Percentiles rank a stretch among this genome's conserved stretches.
Conservation (phyloP, 2,113 vertebrate genomes). For the Colistium nudipinnis region DNA sequence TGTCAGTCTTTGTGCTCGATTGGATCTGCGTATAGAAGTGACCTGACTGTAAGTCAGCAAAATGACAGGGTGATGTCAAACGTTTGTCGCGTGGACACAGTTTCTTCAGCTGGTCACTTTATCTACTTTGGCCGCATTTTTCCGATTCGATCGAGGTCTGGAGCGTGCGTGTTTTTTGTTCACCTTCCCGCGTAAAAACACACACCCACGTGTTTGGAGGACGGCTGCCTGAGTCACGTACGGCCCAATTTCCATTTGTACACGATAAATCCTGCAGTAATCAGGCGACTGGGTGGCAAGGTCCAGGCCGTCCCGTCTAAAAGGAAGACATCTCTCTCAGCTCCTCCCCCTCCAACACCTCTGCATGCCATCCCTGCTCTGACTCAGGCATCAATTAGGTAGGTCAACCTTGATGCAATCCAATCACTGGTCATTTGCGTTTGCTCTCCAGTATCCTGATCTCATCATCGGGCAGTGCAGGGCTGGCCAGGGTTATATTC, state of each 20-base stretch:
- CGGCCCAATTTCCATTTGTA: not conserved
- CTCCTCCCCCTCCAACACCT: constrained; percentile 19
- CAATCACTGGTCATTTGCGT: constrained; percentile 75
- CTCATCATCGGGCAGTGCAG: constrained; percentile 48
- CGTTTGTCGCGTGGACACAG: not conserved
- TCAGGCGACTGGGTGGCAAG: constrained; percentile 3
- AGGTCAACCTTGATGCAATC: constrained; percentile 74
- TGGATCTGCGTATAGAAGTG: constrained; percentile 6
- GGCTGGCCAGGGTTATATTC: constrained; percentile 66
- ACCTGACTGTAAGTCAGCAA: constrained; percentile 27
- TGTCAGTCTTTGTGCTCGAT: constrained; percentile 32
- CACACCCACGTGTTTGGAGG: constrained; percentile 24
- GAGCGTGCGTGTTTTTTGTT: constrained; percentile 6
- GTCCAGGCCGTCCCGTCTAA: constrained; percentile 25
- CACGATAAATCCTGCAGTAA: constrained; percentile 7
- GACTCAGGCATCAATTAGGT: constrained; percentile 59
- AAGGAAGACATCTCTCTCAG: constrained; percentile 22
- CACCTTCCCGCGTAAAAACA: constrained; percentile 4
- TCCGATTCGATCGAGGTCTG: constrained; percentile 1
- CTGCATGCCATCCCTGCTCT: not conserved
- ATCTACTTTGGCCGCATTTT: constrained; percentile 18
- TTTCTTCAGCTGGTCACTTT: not conserved
- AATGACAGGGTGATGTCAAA: constrained; percentile 32
- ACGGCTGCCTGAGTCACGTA: constrained; percentile 32
- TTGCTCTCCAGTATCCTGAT: constrained; percentile 64